phyloP scores from a whole-genome alignment of 1,140 invertebrate genomes.

The Aphaenogaster rudis region DNA sequence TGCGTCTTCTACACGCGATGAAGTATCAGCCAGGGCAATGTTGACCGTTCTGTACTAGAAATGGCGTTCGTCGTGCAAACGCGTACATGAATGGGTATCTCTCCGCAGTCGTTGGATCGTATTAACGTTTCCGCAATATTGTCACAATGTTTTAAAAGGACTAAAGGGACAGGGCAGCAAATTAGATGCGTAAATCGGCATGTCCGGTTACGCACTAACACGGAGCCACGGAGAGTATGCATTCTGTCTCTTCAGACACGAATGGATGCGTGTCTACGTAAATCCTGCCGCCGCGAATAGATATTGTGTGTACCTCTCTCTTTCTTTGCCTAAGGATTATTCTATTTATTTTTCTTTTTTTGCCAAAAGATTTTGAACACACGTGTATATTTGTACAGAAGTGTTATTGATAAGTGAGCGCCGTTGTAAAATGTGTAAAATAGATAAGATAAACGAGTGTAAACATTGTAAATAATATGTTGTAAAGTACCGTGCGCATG shows the following conservation, averaged over 20 bases:
- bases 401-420: slow-evolving; percentile 55
- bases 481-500: slow-evolving; percentile 83
- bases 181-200: slow-evolving; percentile 37
- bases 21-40: background rate
- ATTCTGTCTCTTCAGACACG: slow-evolving; percentile 68
- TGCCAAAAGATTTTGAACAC: slow-evolving; percentile 70
- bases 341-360: slow-evolving; percentile 74
- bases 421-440: slow-evolving; percentile 85
- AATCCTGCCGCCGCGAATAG: slow-evolving; percentile 70
- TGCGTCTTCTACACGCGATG: slow-evolving; percentile 5
- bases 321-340: slow-evolving; percentile 82
- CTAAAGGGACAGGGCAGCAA: slow-evolving; percentile 9
- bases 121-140: slow-evolving; percentile 8
- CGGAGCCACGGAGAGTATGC: slow-evolving; percentile 32
- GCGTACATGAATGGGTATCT: slow-evolving; percentile 7
- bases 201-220: slow-evolving; percentile 24
- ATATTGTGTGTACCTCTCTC: slow-evolving; percentile 77
- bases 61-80: slow-evolving; percentile 18
- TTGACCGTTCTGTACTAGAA: slow-evolving; percentile 3
- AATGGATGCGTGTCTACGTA: slow-evolving; percentile 12
- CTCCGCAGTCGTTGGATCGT: slow-evolving; percentile 6
- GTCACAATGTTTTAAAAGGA: slow-evolving; percentile 20
- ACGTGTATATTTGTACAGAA: slow-evolving; percentile 86
- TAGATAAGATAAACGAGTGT: slow-evolving; percentile 80
- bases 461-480: slow-evolving; percentile 86